Evolutionary conservation across 2,888 invertebrate species (phyloP).

Genomic region (Hecatera dysodea): DNA sequence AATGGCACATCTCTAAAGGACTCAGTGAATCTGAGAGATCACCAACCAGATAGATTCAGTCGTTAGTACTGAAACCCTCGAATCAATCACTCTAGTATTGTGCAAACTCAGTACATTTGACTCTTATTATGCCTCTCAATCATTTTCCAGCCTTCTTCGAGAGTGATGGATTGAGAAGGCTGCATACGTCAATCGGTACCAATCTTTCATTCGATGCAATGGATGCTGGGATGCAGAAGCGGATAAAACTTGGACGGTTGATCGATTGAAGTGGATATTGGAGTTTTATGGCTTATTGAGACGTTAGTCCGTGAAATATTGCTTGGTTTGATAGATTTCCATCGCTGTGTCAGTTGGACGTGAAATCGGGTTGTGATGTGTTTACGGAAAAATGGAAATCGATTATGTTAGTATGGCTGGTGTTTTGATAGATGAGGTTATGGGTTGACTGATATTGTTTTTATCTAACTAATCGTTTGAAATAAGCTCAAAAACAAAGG

Average conservation of each 20-base stretch:
- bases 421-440: too few relatives aligned
- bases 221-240: conserved; percentile 30
- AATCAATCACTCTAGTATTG: conserved; percentile 37
- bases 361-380: neutral
- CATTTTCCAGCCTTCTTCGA: conserved; percentile 38
- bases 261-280: conserved; percentile 40
- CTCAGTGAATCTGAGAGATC: too few relatives aligned
- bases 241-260: conserved; percentile 30
- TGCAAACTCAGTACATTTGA: conserved; percentile 40
- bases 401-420: neutral
- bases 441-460: too few relatives aligned
- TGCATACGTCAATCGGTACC: conserved; percentile 55
- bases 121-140: conserved; percentile 53
- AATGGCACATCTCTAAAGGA: neutral
- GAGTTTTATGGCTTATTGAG: conserved; percentile 25
- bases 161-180: conserved; percentile 49
- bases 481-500: too few relatives aligned
- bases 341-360: neutral
- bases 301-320: conserved; percentile 17
- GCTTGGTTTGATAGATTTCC: neutral
- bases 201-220: conserved; percentile 56
- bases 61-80: conserved; percentile 9
- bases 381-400: neutral
- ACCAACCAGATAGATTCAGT: conserved; percentile 15
- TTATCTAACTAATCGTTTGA: too few relatives aligned